Base-by-base conservation (phyloP, 1,140 invertebrate genomes). In the Steinernema feltiae region DNA sequence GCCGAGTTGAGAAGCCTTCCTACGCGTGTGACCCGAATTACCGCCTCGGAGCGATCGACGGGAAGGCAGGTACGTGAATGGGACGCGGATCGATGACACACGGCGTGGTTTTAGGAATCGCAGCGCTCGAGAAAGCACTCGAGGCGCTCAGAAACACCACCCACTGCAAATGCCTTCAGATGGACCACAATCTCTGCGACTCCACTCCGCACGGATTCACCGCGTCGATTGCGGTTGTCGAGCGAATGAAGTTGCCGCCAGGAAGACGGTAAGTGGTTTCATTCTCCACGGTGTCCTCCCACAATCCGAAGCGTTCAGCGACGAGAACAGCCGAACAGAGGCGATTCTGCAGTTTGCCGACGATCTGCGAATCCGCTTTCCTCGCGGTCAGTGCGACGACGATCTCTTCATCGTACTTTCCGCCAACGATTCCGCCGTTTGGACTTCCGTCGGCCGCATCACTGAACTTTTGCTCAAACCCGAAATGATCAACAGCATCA, bases 401-500 rank as follows among this genome's bases (percentile, higher is more conserved):
- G 76, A 77, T 30, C 17, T 77, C 32, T 27, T 77, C 12, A 77
- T 77, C 21, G 73, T 77, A n/a, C 32, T 77, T 30, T 77, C 76
- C 1, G 69, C 35, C 27, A 29, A 32, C n/a, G 76, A 77, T 46
- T 21, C 73, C 46, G 76, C 74, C 24, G 72, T 77, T 21, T 77
- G 53, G 24, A 73, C 76, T 24, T 77, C 76, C 24, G 29, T 74
- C 41, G 76, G 76, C 48, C 69, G 69, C 41, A 21, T 69, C 18
- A 74, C 72, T 24, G 69, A 74, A 27, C 2, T 31, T 15, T 30
- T 30, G 18, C 53, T 74, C 69, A 27, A 32, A 31, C 27, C 30
- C 69, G 73, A 74, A 15, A 74, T 74, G 73, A 74, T 74, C 73
- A 74, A 30, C 27, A 73, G 69, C 63, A 30, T 74, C 29, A 70